Evolutionary conservation across 2,113 vertebrate species (phyloP), one percentile per base, ranked within the genome.

Genomic region (Promerops cafer): DNA sequence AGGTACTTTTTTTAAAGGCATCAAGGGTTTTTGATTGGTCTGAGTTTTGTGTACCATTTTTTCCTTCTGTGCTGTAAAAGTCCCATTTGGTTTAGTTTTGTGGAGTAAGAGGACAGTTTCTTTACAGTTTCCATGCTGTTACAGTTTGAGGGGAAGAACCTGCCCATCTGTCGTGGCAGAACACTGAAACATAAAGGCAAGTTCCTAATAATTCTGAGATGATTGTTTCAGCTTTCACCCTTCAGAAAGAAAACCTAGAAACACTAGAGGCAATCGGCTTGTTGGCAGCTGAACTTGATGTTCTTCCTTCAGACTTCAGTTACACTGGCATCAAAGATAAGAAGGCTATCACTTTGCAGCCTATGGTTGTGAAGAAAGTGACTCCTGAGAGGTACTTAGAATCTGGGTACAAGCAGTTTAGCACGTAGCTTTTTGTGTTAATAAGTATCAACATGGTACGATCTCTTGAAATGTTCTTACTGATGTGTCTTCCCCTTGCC

Each of bases 251-350:
- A 97, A 99, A 99, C 90, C 96, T 99, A 91, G 99, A 99, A 97
- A 99, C 99, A 21, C 97, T 99, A 76, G 99, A 99, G 97, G 99
- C 99, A 65, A 98, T 99, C 30, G 97, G 98, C 75, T 97, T 98
- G 95, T 98, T 99, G 98, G 98, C 99, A 33, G 92, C 98, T 70
- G 97, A 98, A 59, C 98, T 99, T 53, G 99, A 98, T 16, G 98
- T 99, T 30, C 98, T 99, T 76, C 98, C 99, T 33, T 99, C 99
- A 23, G 99, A 99, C 97, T 99, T 99, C 96, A 99, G 98, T 96
- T 99, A 99, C 16, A 98, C 99, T 31, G 99, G 99, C 72, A 99
- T 99, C 95, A 99, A 99, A 97, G 99, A 99, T 86, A 99, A 99
- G 97, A 98, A 98, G 92, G 99, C 99, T 13, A 59, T 99, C 93